Evolutionary conservation across 2,888 invertebrate genomes (phyloP).

Genomic region (Xestia xanthographa): DNA sequence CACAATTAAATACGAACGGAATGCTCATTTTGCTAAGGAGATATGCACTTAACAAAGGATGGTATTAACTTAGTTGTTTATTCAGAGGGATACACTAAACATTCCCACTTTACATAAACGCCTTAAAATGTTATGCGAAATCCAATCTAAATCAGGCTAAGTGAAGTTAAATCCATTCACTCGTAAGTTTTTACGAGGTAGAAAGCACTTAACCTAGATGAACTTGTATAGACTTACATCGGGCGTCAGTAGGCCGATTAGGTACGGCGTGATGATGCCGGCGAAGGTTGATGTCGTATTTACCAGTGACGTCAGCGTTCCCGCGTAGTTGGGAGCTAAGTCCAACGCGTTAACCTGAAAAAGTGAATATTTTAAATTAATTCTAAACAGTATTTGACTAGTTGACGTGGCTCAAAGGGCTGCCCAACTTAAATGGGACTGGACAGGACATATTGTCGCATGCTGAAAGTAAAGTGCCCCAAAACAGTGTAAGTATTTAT

Average conservation of each 20-base stretch:
- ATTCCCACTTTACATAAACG: not conserved
- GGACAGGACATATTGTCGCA: too few relatives aligned
- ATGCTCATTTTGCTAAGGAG: not conserved
- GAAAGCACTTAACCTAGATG: slow-evolving; percentile 52
- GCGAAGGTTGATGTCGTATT: slow-evolving; percentile 92
- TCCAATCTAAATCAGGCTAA: slow-evolving; percentile 46
- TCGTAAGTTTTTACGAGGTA: slow-evolving; percentile 54
- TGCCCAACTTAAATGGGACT: too few relatives aligned
- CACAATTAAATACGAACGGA: too few relatives aligned
- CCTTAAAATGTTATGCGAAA: slow-evolving; percentile 44
- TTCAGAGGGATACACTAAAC: slow-evolving; percentile 20
- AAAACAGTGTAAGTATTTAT: too few relatives aligned
- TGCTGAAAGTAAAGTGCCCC: too few relatives aligned
- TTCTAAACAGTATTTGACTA: not conserved
- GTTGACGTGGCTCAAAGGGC: too few relatives aligned
- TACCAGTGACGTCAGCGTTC: slow-evolving; percentile 92
- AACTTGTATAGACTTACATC: slow-evolving; percentile 85
- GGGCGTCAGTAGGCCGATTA: slow-evolving; percentile 91
- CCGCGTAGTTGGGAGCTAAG: slow-evolving; percentile 92
- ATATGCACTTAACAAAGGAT: not conserved
- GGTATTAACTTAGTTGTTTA: slow-evolving; percentile 2
- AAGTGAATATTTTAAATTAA: not conserved
- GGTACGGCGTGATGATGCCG: slow-evolving; percentile 92
- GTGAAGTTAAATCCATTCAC: slow-evolving; percentile 48
- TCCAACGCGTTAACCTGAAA: slow-evolving; percentile 91